Conservation (phyloP, 2,113 vertebrate species). For the Onychorhynchus coronatus region DNA sequence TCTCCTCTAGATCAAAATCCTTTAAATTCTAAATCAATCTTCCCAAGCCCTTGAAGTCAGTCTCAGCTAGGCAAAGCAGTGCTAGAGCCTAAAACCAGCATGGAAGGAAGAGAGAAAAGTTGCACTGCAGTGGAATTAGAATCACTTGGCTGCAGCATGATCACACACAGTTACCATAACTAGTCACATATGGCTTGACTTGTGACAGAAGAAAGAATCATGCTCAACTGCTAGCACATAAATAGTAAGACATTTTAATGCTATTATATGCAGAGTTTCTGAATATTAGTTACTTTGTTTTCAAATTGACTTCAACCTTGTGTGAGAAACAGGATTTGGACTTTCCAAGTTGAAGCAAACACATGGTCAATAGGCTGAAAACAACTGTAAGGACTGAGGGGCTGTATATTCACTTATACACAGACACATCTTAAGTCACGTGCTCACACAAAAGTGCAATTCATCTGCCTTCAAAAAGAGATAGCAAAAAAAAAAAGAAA, state of each 20-base stretch:
- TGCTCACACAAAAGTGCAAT: neutral
- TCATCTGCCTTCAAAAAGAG: neutral
- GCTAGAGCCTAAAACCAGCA: neutral
- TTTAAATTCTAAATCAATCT: neutral
- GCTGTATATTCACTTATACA: neutral
- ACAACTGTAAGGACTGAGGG: neutral
- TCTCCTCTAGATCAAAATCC: constrained; percentile 8
- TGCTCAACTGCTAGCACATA: neutral
- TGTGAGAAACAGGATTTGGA: neutral
- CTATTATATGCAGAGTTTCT: neutral
- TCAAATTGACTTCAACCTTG: neutral
- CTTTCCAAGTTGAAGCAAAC: neutral
- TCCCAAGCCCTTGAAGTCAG: neutral
- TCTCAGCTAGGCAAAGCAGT: neutral
- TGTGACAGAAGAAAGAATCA: neutral
- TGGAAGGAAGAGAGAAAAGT: neutral
- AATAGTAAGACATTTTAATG: neutral
- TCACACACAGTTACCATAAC: neutral
- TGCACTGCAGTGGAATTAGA: neutral
- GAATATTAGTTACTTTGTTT: neutral
- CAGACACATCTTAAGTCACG: accelerated
- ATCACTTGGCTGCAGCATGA: neutral
- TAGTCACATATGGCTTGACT: neutral
- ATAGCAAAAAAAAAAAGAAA: neutral
- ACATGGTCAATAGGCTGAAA: neutral